Conservation (phyloP, 2,113 vertebrate genomes). For the Thamnaconus septentrionalis region DNA sequence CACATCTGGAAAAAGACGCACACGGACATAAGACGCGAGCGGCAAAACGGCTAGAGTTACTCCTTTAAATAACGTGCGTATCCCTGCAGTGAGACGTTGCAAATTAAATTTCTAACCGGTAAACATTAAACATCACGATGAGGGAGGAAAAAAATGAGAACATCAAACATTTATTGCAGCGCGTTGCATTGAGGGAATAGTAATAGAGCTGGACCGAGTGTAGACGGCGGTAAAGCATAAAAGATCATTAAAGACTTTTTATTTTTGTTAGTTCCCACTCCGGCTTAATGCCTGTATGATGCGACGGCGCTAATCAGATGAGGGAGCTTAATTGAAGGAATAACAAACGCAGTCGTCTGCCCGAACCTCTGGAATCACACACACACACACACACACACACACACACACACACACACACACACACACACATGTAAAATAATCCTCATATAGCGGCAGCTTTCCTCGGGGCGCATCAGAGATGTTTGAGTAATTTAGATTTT, state of each 20-base stretch:
- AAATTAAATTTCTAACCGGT: not conserved
- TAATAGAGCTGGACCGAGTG: not conserved
- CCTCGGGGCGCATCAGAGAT: slow-evolving; percentile 36
- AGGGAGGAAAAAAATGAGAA: not conserved
- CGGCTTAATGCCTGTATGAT: slow-evolving; percentile 3
- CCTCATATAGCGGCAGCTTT: slow-evolving; percentile 41
- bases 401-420: not conserved
- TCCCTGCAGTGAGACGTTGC: not conserved
- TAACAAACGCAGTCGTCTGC: no score
- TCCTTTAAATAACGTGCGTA: not conserved
- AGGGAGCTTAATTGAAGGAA: no score
- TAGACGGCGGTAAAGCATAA: no score
- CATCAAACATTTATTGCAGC: slow-evolving; percentile 9
- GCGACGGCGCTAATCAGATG: not conserved
- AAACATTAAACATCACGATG: not conserved
- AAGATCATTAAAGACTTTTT: no score
- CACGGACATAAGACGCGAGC: not conserved
- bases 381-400: not conserved
- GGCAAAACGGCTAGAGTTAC: not conserved
- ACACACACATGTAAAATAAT: slow-evolving; percentile 15
- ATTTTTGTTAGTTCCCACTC: slow-evolving; percentile 11
- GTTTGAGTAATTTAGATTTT: slow-evolving; percentile 63
- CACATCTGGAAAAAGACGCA: slow-evolving; percentile 82
- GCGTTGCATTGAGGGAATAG: not conserved
- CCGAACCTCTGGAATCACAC: slow-evolving; percentile 13